These are phyloP conservation scores for Tringa solitaria DNA, from an alignment of 2,113 vertebrate genomes.

Conservation along the genomic window DNA sequence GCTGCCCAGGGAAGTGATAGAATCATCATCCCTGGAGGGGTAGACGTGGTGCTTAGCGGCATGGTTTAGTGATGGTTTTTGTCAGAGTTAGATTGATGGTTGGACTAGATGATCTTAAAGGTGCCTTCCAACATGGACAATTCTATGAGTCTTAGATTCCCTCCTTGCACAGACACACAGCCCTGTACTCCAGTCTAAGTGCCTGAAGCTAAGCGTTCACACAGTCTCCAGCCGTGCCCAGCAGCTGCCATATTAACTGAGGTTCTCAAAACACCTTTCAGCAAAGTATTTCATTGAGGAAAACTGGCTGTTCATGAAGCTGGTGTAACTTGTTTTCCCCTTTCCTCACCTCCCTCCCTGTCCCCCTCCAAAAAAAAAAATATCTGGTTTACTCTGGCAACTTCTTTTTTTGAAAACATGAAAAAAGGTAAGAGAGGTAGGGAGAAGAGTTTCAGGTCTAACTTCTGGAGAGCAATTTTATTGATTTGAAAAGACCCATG, in stretches of 20 bases:
- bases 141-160: neutral
- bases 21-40: neutral
- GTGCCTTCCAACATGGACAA: neutral
- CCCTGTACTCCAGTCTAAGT: neutral
- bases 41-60: neutral
- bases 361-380: neutral
- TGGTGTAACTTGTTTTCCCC: neutral
- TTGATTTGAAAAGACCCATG: neutral
- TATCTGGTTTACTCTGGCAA: neutral
- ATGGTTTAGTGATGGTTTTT: neutral
- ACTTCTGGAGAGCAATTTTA: neutral
- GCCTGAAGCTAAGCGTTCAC: neutral
- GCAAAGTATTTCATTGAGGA: neutral
- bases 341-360: too few relatives aligned
- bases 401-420: neutral
- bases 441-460: neutral
- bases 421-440: neutral
- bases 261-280: neutral
- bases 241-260: neutral
- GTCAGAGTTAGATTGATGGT: neutral
- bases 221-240: accelerated
- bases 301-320: neutral
- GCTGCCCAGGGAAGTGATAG: neutral
- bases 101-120: neutral
- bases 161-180: neutral